phyloP scores from a whole-genome alignment of 2,888 invertebrate genomes.

The Leistus spinibarbis region DNA sequence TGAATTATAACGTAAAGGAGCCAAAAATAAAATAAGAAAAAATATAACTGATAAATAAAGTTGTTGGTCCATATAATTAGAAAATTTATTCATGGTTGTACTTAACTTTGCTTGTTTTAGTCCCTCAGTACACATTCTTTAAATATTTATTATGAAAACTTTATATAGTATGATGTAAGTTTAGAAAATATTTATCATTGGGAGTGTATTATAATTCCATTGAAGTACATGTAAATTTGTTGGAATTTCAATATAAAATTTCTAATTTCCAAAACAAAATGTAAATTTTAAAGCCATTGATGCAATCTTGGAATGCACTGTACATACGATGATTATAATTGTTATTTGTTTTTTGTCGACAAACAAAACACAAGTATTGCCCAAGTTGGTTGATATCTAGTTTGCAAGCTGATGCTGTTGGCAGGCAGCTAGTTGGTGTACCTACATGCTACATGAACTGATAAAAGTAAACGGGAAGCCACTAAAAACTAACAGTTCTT shows the following conservation, averaged over 20 bases:
- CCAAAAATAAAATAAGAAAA: background rate
- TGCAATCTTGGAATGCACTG: slow-evolving; percentile 1
- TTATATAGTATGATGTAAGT: background rate
- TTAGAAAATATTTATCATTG: slow-evolving; percentile 9
- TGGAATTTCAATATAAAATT: slow-evolving; percentile 9
- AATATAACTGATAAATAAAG: no score
- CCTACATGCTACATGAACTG: background rate
- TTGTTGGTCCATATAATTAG: background rate
- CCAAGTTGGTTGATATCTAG: background rate
- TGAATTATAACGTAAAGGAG: no score
- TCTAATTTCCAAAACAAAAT: slow-evolving; percentile 1
- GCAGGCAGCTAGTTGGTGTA: background rate
- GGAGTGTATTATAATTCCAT: slow-evolving; percentile 6
- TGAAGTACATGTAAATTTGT: slow-evolving; percentile 13
- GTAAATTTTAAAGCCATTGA: background rate
- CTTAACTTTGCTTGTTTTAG: background rate
- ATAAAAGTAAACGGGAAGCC: background rate
- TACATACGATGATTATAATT: background rate
- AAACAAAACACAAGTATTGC: background rate
- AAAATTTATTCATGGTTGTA: background rate
- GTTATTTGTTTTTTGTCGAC: no score
- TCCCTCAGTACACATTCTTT: background rate
- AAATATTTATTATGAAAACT: background rate
- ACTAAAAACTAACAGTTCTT: slow-evolving; percentile 21
- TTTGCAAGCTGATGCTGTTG: background rate